Evolutionary conservation across 2,113 vertebrate genomes (phyloP).

Genomic region (Herpetotheres cachinnans): DNA sequence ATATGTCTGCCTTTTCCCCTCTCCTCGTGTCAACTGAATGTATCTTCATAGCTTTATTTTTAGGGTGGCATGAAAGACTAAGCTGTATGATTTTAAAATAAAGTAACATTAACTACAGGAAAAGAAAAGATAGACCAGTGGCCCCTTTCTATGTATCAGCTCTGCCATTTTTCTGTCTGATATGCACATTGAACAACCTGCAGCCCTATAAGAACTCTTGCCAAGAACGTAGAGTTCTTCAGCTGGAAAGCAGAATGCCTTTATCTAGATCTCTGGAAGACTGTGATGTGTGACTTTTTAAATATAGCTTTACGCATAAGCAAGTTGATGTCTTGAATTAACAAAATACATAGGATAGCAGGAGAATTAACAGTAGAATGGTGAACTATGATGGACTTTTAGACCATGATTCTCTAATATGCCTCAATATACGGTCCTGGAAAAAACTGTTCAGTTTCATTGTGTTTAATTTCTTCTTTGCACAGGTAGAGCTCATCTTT

Average conservation of each 20-base stretch:
- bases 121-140: background rate
- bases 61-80: background rate
- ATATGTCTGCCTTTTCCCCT: background rate
- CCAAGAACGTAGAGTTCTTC: background rate
- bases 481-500: background rate
- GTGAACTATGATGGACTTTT: background rate
- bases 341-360: background rate
- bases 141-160: background rate
- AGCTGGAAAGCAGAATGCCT: background rate
- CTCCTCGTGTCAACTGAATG: background rate
- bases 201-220: background rate
- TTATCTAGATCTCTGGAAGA: background rate
- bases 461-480: background rate
- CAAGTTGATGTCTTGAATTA: background rate
- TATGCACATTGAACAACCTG: background rate
- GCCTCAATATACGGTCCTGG: background rate
- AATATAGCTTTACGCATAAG: background rate
- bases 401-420: background rate
- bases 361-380: background rate
- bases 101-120: background rate
- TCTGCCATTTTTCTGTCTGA: background rate
- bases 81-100: background rate
- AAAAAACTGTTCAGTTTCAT: background rate
- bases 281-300: background rate
- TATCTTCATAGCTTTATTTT: background rate